Conservation (phyloP, 2,113 vertebrate genomes). For the Chamaea fasciata region DNA sequence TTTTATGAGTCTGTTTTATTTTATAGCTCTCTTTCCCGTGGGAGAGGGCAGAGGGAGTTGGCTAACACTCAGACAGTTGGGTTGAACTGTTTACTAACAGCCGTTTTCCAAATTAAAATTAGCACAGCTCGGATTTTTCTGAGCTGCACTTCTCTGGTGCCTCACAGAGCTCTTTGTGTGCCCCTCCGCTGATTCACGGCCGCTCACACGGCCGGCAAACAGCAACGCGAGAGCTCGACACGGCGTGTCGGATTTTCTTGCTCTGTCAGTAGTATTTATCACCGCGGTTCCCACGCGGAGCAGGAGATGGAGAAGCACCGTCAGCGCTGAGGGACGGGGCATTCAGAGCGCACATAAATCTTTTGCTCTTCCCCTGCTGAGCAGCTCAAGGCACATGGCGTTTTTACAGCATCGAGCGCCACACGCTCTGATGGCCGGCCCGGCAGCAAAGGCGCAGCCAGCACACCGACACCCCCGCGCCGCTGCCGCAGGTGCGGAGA, state of each 20-base stretch:
- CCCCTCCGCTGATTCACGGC: conserved; percentile 14
- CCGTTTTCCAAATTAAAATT: conserved; percentile 6
- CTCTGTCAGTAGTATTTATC: conserved; percentile 3
- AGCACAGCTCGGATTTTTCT: background rate
- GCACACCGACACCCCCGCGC: background rate
- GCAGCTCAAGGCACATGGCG: background rate
- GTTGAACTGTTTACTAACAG: background rate
- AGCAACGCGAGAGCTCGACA: background rate
- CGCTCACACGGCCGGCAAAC: background rate
- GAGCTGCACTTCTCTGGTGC: background rate
- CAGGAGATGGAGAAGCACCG: background rate
- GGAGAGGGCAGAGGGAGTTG: conserved; percentile 15
- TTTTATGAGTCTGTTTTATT: conserved; percentile 37
- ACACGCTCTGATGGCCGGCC: background rate
- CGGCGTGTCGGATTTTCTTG: background rate
- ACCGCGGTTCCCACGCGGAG: background rate
- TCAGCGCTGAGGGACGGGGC: background rate
- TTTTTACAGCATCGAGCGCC: background rate
- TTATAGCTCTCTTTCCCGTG: conserved; percentile 27
- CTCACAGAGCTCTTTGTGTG: conserved; percentile 30
- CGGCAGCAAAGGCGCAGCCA: background rate
- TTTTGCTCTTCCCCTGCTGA: background rate
- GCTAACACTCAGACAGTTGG: background rate
- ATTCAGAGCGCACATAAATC: conserved; percentile 4
- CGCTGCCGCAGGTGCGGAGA: background rate